Evolutionary conservation across 2,113 vertebrate genomes (phyloP).

Genomic region (Oreocharis arfaki): DNA sequence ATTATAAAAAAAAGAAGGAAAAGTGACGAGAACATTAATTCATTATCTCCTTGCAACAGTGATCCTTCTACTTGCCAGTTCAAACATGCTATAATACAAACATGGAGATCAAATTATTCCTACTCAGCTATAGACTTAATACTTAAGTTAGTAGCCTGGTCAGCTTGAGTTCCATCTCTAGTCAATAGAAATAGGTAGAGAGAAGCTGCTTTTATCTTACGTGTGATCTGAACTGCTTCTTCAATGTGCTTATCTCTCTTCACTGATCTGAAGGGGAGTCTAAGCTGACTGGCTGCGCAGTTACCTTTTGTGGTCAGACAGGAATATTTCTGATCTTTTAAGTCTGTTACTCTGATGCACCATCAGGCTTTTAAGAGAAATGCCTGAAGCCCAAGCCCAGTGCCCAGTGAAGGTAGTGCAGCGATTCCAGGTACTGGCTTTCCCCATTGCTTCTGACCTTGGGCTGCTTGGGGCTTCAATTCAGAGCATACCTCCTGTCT

Average conservation of each 20-base stretch:
- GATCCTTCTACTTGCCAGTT: not conserved
- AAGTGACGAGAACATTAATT: not conserved
- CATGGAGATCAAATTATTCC: not conserved
- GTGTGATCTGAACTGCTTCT: not conserved
- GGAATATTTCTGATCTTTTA: not conserved
- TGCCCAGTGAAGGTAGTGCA: rapidly evolving
- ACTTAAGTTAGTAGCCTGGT: not conserved
- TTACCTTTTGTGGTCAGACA: not conserved
- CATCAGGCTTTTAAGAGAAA: not conserved
- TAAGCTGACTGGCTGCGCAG: not conserved
- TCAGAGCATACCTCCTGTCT: not conserved
- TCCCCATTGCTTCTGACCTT: not conserved
- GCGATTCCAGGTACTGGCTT: not conserved
- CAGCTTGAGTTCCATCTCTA: not conserved
- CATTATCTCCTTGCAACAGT: not conserved
- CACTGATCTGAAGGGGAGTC: not conserved
- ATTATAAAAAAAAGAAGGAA: not conserved
- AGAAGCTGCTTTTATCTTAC: not conserved
- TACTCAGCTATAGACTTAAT: not conserved
- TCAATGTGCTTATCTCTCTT: not conserved
- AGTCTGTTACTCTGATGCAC: not conserved
- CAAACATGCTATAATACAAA: not conserved
- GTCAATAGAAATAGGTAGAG: not conserved
- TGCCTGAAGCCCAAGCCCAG: not conserved
- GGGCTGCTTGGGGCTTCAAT: not conserved